Evolutionary conservation across 2,888 invertebrate genomes (phyloP), one percentile per base, ranked within the genome.

Genomic region (Tridacna crocea): DNA sequence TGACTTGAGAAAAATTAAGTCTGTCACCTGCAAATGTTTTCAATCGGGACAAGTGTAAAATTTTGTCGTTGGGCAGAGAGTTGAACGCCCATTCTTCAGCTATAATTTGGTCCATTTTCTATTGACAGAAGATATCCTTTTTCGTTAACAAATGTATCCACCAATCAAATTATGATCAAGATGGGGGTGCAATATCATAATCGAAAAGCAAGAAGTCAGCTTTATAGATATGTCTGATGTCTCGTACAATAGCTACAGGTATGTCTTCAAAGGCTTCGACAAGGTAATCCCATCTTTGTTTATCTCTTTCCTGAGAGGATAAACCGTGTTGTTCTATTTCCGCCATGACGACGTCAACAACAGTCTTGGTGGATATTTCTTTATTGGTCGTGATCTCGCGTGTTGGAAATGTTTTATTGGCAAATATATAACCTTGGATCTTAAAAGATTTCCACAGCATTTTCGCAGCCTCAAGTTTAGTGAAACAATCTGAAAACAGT

Each of bases 361-460:
- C n/a, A 19, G 46, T 22, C 17, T 66, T 46, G 46, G n/a, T n/a
- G 6, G 3, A 0, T 10, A 66, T n/a, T 4, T 15, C n/a, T 19
- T 26, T 19, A n/a, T 46, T 27, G 10, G 36, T 19, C 46, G 0
- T 6, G n/a, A 66, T 10, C 46, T 46, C 46, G 0, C n/a, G 12
- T 8, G 15, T 17, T n/a, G 66, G 66, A 66, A 66, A 66, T 12
- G 15, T 17, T 13, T 46, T 36, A 17, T 66, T 36, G 2, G 46
- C 13, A 13, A 36, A n/a, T 10, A 66, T n/a, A n/a, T 66, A 66
- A 46, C 66, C 66, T 46, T 66, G 66, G 19, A 66, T 66, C 46
- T 66, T 1, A 46, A 66, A 66, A 10, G 66, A 66, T 46, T 66
- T 36, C 66, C 66, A 66, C 19, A 66, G 66, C n/a, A 66, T 46